These are phyloP conservation scores for Himalopsyche phryganea DNA, from an alignment of 1,140 invertebrate species.

Conservation along the genomic window DNA sequence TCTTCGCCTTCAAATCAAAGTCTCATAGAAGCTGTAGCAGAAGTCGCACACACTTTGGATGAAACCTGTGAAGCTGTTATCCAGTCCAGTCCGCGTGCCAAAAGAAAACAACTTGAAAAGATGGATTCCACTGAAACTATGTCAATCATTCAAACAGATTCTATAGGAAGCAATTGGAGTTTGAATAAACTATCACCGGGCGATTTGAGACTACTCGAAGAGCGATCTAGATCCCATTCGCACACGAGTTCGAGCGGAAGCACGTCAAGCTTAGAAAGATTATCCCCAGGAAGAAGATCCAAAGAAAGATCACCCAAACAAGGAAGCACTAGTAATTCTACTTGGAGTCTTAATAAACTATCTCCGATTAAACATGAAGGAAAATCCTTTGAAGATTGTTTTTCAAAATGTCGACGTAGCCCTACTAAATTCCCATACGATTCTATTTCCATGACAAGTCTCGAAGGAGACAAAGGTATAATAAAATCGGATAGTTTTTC, in stretches of 20 bases:
- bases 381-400: conserved; percentile 47
- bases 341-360: conserved; percentile 50
- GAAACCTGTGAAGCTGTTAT: conserved; percentile 64
- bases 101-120: conserved; percentile 49
- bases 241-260: conserved; percentile 53
- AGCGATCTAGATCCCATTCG: conserved; percentile 50
- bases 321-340: conserved; percentile 51
- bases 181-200: conserved; percentile 51
- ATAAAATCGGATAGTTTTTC: conserved; percentile 54
- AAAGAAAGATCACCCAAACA: conserved; percentile 52
- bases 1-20: conserved; percentile 40
- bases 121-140: conserved; percentile 49
- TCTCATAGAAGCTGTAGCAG: conserved; percentile 62
- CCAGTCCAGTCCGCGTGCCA: conserved; percentile 55
- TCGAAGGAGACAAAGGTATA: conserved; percentile 52
- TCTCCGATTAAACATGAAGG: conserved; percentile 51
- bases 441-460: conserved; percentile 50
- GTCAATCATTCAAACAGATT: conserved; percentile 50
- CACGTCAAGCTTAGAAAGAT: conserved; percentile 49
- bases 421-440: conserved; percentile 50
- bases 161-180: conserved; percentile 53
- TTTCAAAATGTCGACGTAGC: conserved; percentile 46
- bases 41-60: conserved; percentile 64
- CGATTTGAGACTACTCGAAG: conserved; percentile 54
- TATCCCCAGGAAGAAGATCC: conserved; percentile 49